Percentiles rank a stretch among this genome's conserved stretches.
phyloP scores from a whole-genome alignment of 2,113 vertebrate genomes.

The Dissostichus mawsoni region DNA sequence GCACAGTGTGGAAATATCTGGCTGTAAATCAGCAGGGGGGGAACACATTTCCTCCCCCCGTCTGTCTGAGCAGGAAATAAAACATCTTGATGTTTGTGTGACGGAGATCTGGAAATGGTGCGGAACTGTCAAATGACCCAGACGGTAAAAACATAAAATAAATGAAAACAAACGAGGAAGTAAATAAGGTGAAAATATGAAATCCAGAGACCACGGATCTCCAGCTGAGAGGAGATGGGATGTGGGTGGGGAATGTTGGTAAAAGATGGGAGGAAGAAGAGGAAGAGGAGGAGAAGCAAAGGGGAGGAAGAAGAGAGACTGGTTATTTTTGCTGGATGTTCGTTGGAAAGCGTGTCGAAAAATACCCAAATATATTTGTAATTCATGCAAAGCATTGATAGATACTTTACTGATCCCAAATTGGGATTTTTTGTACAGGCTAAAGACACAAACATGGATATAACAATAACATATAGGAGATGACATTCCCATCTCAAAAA shows the following conservation, averaged over 20 bases:
- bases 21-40: conserved; percentile 68
- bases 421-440: too few species aligned
- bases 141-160: conserved; percentile 75
- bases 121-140: conserved; percentile 81
- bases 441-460: too few species aligned
- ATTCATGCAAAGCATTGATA: too few species aligned
- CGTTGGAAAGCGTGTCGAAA: too few species aligned
- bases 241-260: conserved; percentile 26
- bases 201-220: conserved; percentile 76
- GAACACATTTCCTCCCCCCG: conserved; percentile 57
- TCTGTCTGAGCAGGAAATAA: conserved; percentile 1
- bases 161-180: conserved; percentile 82
- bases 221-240: conserved; percentile 75
- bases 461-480: too few species aligned
- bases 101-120: conserved; percentile 71
- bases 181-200: conserved; percentile 81
- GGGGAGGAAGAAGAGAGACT: too few species aligned
- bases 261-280: neutral
- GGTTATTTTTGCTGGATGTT: too few species aligned
- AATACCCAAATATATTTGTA: too few species aligned
- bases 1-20: conserved; percentile 53
- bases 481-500: too few species aligned
- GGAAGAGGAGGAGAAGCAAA: neutral
- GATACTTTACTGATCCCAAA: too few species aligned
- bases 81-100: conserved; percentile 74